A percentile compares a stretch with the other conserved stretches of the same genome.
Conservation (phyloP, 1,140 invertebrate genomes). For the Anastrepha ludens region DNA sequence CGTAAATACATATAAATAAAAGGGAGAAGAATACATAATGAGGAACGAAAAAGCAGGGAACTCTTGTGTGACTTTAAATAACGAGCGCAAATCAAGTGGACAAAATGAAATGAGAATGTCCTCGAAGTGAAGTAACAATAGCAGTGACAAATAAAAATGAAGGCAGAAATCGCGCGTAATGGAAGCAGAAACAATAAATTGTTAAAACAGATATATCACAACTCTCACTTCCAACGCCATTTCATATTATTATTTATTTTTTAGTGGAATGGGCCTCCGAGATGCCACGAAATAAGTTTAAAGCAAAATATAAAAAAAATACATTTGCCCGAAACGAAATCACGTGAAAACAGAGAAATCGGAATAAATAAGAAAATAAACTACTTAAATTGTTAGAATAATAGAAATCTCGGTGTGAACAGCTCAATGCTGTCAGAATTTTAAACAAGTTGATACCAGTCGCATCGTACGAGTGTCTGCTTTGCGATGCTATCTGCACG, state of each 20-base stretch:
- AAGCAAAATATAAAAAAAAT: too few relatives aligned
- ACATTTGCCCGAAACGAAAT: too few relatives aligned
- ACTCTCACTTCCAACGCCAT: background rate
- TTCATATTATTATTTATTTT: background rate
- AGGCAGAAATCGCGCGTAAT: background rate
- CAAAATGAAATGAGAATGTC: background rate
- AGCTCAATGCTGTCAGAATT: background rate
- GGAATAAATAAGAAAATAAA: too few relatives aligned
- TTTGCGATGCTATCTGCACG: background rate
- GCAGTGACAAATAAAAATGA: background rate
- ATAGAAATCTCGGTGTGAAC: background rate
- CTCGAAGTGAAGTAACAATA: background rate
- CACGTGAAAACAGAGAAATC: too few relatives aligned
- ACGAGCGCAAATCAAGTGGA: slow-evolving; percentile 33
- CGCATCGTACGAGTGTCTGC: background rate
- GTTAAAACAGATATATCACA: background rate
- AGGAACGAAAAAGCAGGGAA: background rate
- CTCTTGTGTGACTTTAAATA: background rate
- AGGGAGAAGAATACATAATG: background rate
- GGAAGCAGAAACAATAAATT: background rate
- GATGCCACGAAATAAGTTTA: too few relatives aligned
- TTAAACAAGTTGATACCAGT: background rate
- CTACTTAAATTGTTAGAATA: background rate
- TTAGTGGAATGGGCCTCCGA: too few relatives aligned
- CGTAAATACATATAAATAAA: background rate